Percentiles rank a stretch among this genome's conserved stretches.
These are phyloP conservation scores for Cistogaster globosa DNA, from an alignment of 2,888 invertebrate species.

Conservation along the genomic window DNA sequence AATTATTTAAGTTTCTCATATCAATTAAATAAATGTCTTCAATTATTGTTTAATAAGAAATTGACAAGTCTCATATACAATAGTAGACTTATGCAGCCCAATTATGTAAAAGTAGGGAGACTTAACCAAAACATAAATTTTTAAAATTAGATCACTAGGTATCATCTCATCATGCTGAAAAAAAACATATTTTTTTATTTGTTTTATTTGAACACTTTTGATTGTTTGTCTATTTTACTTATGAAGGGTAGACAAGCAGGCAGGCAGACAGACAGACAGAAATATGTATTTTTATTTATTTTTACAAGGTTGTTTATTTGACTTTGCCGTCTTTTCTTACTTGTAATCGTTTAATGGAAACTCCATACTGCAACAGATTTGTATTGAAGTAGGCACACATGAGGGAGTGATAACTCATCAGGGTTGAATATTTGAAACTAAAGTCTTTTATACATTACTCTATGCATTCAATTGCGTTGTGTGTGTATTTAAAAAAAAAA, in stretches of 20 bases:
- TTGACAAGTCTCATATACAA: too few species aligned
- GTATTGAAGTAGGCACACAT: background rate
- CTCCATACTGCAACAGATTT: background rate
- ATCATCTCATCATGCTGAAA: constrained; percentile 7
- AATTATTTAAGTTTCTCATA: too few species aligned
- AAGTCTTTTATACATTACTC: constrained; percentile 15
- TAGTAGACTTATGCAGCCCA: background rate
- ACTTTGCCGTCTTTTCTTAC: constrained; percentile 32
- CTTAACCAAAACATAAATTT: background rate
- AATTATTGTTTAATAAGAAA: too few species aligned
- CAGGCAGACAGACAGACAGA: background rate
- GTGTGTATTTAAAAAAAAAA: too few species aligned
- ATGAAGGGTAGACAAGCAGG: background rate
- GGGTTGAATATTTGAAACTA: constrained; percentile 19
- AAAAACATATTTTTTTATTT: constrained; percentile 16
- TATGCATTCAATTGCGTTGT: background rate
- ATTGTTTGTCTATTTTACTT: constrained; percentile 14
- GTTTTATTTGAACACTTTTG: constrained; percentile 22
- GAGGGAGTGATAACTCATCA: constrained; percentile 2
- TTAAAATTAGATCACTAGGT: constrained; percentile 37
- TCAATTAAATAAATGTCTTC: too few species aligned
- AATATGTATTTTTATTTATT: background rate
- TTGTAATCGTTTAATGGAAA: background rate
- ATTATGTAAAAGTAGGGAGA: background rate
- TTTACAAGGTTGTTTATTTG: constrained; percentile 25